phyloP scores from a whole-genome alignment of 2,888 invertebrate species.

The Drosophila paucipuncta region DNA sequence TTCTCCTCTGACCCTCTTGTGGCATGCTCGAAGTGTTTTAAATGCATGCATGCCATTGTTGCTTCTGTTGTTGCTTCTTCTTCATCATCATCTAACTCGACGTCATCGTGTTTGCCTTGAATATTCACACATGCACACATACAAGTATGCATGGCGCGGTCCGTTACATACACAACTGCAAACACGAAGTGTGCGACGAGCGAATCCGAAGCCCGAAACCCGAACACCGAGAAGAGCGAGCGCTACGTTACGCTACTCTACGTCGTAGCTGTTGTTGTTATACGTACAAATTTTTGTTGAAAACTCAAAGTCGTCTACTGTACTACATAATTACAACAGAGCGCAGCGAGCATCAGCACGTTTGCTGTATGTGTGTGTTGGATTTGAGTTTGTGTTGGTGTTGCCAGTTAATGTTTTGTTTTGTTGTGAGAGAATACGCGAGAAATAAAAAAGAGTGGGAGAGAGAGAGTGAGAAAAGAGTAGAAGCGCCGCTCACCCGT shows the following conservation, averaged over 20 bases:
- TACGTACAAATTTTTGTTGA: conserved; percentile 76
- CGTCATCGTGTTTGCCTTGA: conserved; percentile 76
- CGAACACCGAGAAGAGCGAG: conserved; percentile 8
- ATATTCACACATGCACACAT: conserved; percentile 34
- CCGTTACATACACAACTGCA: conserved; percentile 53
- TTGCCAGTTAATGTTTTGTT: conserved; percentile 75
- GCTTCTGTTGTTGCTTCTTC: conserved; percentile 34
- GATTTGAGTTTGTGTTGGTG: conserved; percentile 16
- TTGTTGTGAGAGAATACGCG: conserved; percentile 69
- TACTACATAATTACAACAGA: conserved; percentile 76
- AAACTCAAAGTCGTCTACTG: conserved; percentile 80
- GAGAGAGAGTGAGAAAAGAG: conserved; percentile 21
- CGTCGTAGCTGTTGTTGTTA: conserved; percentile 34
- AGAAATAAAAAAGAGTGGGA: conserved; percentile 21
- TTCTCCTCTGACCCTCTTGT: conserved; percentile 10
- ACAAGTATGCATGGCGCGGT: conserved; percentile 37
- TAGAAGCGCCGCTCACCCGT: conserved; percentile 22
- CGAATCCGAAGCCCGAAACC: conserved; percentile 24
- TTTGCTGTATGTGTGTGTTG: conserved; percentile 38
- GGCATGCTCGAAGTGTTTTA: conserved; percentile 17
- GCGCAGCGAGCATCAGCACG: conserved; percentile 56
- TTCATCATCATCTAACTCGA: conserved; percentile 40
- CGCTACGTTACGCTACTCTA: conserved; percentile 40
- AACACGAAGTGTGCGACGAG: conserved; percentile 40
- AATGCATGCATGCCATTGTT: conserved; percentile 60